Evolutionary conservation across 2,797 vertebrate species (phyloP), one percentile per base, ranked within the genome.

Genomic region (Trachops cirrhosus): DNA sequence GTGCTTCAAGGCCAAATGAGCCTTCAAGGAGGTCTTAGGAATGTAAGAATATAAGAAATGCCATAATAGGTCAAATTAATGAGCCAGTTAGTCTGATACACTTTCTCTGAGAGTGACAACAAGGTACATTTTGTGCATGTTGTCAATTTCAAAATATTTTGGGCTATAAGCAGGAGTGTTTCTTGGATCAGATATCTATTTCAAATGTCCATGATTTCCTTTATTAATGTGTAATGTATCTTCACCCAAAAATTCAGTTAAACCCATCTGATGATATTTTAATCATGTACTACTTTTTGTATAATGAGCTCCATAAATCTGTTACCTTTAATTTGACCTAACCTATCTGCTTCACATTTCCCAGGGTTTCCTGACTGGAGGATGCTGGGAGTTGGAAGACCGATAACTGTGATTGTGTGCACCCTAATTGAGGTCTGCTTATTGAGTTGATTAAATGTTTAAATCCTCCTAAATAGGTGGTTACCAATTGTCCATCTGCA

Each of bases 31-130:
- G 95, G 97, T 97, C 95, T 96, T 1, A 90, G 86, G 83, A 94
- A 94, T 16, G 3, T 88, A 94, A 92, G 83, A 95, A 93, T 89
- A 95, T 74, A 88, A 94, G 90, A 96, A 95, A 97, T 96, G 96
- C 93, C 94, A 91, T 96, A 94, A 97, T 96, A 96, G 96, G 97
- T 97, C 91, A 97, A 96, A 96, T 97, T 96, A 97, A 97, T 96
- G 97, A 97, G 83, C 95, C 96, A 89, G 94, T 93, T 64, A 93
- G 64, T 95, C 91, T 89, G 86, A 93, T 82, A 57, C 0, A 1
- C 78, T 93, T 94, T 94, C 77, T 80, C 91, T 57, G 54, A 93
- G 32, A 95, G 67, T 78, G 59, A 59, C 91, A 95, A 89, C 90
- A 86, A 89, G 89, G 93, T 64, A 79, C 83, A 93, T 46, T 96